Evolutionary conservation across 2,797 vertebrate genomes (phyloP), one percentile per base, ranked within the genome.

Genomic region (Pantherophis vulpinus): DNA sequence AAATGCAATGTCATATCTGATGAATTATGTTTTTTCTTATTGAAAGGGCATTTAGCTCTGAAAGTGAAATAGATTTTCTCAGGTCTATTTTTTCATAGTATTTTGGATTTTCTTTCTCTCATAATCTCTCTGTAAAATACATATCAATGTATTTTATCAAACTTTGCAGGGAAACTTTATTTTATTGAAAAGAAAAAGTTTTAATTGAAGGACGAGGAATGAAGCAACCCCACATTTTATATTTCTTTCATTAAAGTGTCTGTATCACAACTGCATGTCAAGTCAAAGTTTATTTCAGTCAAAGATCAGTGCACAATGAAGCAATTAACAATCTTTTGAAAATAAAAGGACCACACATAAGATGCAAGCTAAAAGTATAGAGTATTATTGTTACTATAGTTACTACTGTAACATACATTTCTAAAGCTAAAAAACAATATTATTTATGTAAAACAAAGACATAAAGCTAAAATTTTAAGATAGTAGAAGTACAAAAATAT

Each of bases 21-120:
- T 97, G 97, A 97, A 97, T 97, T 97, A 97, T 86, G 86, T 96
- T 98, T 97, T 97, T 97, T 95, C 97, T 97, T 97, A 96, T 96
- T 97, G 96, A 95, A 96, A 97, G 97, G 95, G 93, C 70, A 10
- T 97, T 98, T 97, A 97, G 96, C 95, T 96, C 96, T 93, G 95
- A 89, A 94, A 96, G 96, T 97, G 95, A 97, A 97, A 97, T 97
- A 97, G 98, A 95, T 95, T 97, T 95, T 96, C 96, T 97, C 55
- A 92, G 97, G 94, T 95, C 88, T 94, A 90, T 97, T 97, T 97
- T 97, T 96, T 97, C 94, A 96, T 97, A 96, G 97, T 97, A 96
- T 96, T 97, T 97, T 97, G 96, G 94, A 97, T 97, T 97, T 97
- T 91, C 96, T 97, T 96, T 97, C 97, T 96, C 91, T 97, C 96